Evolutionary conservation across 2,113 vertebrate genomes (phyloP).

Genomic region (Mirounga angustirostris): DNA sequence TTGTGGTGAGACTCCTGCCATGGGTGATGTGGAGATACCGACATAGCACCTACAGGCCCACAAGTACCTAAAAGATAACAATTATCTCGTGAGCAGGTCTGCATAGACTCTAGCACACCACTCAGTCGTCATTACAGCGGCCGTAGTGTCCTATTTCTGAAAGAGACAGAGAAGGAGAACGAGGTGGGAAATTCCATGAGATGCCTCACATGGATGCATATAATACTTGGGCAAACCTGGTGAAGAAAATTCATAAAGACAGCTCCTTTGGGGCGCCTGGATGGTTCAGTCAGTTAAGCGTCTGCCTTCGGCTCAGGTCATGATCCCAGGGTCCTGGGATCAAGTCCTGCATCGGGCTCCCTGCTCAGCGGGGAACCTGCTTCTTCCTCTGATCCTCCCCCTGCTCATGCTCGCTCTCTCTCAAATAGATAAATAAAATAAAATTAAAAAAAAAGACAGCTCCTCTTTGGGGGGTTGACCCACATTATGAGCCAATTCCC

Average conservation of each 20-base stretch:
- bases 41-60: no score
- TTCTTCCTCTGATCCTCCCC: no score
- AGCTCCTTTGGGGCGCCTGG: background rate
- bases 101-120: no score
- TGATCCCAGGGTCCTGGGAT: no score
- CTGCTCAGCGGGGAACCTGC: no score
- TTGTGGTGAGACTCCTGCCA: background rate
- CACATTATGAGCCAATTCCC: background rate
- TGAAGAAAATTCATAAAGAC: slow-evolving; percentile 26
- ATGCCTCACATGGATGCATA: slow-evolving; percentile 65
- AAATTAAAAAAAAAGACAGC: background rate
- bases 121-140: no score
- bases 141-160: background rate
- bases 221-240: slow-evolving; percentile 59
- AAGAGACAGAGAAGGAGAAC: slow-evolving; percentile 25
- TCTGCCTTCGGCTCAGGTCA: no score
- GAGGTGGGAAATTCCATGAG: slow-evolving; percentile 67
- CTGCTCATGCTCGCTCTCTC: no score
- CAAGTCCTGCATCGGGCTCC: rapidly evolving
- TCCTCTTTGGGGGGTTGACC: slow-evolving; percentile 48
- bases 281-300: no score
- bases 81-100: background rate
- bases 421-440: no score
- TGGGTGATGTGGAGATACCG: background rate
- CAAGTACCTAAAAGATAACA: background rate